Conservation (phyloP, 2,113 vertebrate genomes). For the Centropristis striata region DNA sequence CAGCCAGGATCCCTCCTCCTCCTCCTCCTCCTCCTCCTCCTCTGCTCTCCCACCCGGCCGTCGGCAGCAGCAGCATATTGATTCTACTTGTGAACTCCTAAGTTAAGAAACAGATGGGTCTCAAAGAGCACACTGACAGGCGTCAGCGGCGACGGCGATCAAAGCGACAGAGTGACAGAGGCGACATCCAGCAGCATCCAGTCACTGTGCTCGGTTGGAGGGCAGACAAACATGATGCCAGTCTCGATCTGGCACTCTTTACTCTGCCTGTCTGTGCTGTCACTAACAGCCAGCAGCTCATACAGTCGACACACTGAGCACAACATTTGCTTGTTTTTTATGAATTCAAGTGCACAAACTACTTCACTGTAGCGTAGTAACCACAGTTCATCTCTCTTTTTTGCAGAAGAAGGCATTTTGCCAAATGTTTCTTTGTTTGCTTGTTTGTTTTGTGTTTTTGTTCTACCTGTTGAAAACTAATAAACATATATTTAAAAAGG, state of each 20-base stretch:
- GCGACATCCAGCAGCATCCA: constrained; percentile 30
- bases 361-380: background rate
- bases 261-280: constrained; percentile 20
- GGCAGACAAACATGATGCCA: constrained; percentile 23
- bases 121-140: constrained; percentile 44
- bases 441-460: too few relatives aligned
- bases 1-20: background rate
- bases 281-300: constrained; percentile 14
- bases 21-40: too few relatives aligned
- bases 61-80: constrained; percentile 19
- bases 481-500: too few relatives aligned
- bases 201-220: constrained; percentile 12
- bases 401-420: too few relatives aligned
- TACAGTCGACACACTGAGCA: background rate
- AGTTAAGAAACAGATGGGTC: constrained; percentile 42
- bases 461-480: too few relatives aligned
- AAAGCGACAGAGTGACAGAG: constrained; percentile 8
- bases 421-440: too few relatives aligned
- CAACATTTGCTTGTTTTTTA: background rate
- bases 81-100: constrained; percentile 20
- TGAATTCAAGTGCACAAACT: background rate
- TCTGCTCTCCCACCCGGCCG: background rate
- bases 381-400: too few relatives aligned
- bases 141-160: constrained; percentile 4
- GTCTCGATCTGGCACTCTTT: constrained; percentile 1